Evolutionary conservation across 2,797 vertebrate species (phyloP).

Genomic region (Enoplosus armatus): DNA sequence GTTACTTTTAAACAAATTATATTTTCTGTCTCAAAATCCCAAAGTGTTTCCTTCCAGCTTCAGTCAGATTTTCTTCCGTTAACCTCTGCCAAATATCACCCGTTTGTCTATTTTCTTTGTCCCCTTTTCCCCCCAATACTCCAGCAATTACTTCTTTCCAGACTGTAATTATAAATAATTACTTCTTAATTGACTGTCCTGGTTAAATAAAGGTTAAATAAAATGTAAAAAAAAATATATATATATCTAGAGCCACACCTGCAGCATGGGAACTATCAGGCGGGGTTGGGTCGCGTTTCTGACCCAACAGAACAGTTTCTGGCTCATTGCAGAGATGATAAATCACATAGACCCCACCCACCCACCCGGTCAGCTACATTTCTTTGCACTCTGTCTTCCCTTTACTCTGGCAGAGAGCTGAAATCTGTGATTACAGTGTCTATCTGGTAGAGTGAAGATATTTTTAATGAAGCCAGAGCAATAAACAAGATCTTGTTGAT

Average conservation of each 20-base stretch:
- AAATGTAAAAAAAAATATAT: neutral
- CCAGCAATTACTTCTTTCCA: neutral
- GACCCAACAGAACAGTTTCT: conserved; percentile 60
- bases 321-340: conserved; percentile 48
- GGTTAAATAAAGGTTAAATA: conserved; percentile 22
- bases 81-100: neutral
- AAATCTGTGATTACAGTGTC: conserved; percentile 3
- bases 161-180: conserved; percentile 25
- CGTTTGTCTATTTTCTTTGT: neutral
- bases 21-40: conserved; percentile 5
- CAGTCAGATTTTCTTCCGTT: neutral
- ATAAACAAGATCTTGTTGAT: conserved; percentile 13
- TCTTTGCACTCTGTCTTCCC: neutral
- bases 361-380: conserved; percentile 29
- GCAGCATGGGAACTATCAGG: conserved; percentile 67
- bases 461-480: conserved; percentile 18
- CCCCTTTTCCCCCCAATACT: neutral
- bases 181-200: conserved; percentile 23
- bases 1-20: neutral
- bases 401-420: neutral
- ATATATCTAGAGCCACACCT: conserved; percentile 66
- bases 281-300: conserved; percentile 62
- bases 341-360: conserved; percentile 60
- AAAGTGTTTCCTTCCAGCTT: neutral
- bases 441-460: conserved; percentile 7